Percentiles rank a stretch among this genome's conserved stretches.
These are phyloP conservation scores for Rhinichthys osculus DNA, from an alignment of 2,797 vertebrate genomes.

Conservation along the genomic window DNA sequence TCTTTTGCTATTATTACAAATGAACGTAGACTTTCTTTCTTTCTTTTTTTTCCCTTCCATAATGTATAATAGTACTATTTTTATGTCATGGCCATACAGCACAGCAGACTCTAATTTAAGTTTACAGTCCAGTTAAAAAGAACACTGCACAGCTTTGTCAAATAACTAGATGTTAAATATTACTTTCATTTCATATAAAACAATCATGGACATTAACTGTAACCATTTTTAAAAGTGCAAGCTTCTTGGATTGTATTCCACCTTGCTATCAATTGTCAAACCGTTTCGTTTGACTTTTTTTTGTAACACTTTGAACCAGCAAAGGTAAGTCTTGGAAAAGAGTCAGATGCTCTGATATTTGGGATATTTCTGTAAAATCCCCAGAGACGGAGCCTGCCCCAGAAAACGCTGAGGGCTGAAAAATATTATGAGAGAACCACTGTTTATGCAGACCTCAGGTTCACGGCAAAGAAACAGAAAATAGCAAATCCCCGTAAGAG, in stretches of 20 bases:
- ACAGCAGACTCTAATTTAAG: constrained; percentile 55
- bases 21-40: constrained; percentile 35
- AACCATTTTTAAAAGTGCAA: constrained; percentile 61
- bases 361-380: constrained; percentile 81
- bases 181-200: constrained; percentile 54
- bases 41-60: constrained; percentile 32
- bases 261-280: constrained; percentile 69
- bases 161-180: constrained; percentile 60
- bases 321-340: constrained; percentile 70
- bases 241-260: constrained; percentile 60
- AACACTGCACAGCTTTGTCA: constrained; percentile 57
- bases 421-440: constrained; percentile 74
- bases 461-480: constrained; percentile 68
- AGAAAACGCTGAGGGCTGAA: constrained; percentile 83
- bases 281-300: constrained; percentile 71
- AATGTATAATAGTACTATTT: constrained; percentile 55
- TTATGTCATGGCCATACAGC: constrained; percentile 48
- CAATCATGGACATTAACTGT: constrained; percentile 56
- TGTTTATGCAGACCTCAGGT: constrained; percentile 79
- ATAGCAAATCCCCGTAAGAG: constrained; percentile 49
- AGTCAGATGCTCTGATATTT: constrained; percentile 70
- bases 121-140: constrained; percentile 61
- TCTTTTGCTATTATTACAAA: constrained; percentile 54
- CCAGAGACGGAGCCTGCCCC: constrained; percentile 73
- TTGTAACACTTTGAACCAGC: constrained; percentile 72